Evolutionary conservation across 2,888 invertebrate species (phyloP), one percentile per base, ranked within the genome.

Genomic region (Sinotaia quadrata): DNA sequence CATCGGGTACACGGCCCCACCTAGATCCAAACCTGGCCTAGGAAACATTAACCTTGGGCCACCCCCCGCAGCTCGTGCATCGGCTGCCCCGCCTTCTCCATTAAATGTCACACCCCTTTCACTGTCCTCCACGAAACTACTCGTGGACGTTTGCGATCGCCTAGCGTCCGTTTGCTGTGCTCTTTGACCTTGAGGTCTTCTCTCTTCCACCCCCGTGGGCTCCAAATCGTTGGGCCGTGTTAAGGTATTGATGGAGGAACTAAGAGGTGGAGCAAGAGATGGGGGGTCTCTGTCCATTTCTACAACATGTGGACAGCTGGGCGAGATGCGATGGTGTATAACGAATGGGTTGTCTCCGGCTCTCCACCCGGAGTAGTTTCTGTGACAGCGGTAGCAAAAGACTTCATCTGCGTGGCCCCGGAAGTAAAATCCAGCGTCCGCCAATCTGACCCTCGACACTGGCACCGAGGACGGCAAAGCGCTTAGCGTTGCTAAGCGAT

Each of bases 1-100:
- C 63, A 63, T 63, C 52, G 63, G 63, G 63, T 63, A 63, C 41
- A 63, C 63, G 3, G 63, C 63, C 31, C 41, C 54, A n/a, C 63
- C 63, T 54, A 63, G 41, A 24, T 54, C 63, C 36, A 63, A 33
- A n/a, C 24, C 24, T 4, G 63, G 24, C 29, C 12, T 33, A n/a
- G 63, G 63, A 21, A 41, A 63, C 54, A 63, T 24, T n/a, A n/a
- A n/a, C n/a, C n/a, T n/a, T n/a, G n/a, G n/a, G n/a, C n/a, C n/a
- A n/a, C n/a, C n/a, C n/a, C n/a, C n/a, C n/a, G n/a, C n/a, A 29
- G n/a, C 27, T 3, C 10, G 27, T 54, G 8, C 54, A 8, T 2
- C 29, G 7, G 24, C 29, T 29, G 54, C 24, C 27, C 27, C 21
- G 57, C 34, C 34, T 7, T 8, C 18, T 10, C 59, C 27, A 15